A percentile compares a stretch with the other conserved stretches of the same genome.
Conservation (phyloP, 1,140 invertebrate species). For the Zaprionus taronus region DNA sequence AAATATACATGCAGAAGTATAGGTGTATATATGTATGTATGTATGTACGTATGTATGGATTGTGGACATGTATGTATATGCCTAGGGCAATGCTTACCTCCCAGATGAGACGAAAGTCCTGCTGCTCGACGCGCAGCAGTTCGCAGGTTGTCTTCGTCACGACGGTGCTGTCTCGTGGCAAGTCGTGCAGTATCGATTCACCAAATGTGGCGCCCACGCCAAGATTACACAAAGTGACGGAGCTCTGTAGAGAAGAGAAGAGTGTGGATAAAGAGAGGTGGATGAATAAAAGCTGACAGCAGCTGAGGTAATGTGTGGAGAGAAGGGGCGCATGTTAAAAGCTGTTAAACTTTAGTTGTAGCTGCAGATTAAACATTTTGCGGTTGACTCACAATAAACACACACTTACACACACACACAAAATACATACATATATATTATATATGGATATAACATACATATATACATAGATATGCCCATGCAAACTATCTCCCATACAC, state of each 20-base stretch:
- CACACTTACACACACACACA: neutral
- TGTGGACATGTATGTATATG: neutral
- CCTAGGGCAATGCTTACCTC: conserved; percentile 87
- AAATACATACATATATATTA: neutral
- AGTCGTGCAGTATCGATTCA: conserved; percentile 90
- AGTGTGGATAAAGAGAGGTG: neutral
- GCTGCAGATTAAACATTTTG: conserved; percentile 40
- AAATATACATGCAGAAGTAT: conserved; percentile 7
- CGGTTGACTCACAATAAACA: conserved; percentile 13
- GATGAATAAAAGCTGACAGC: neutral
- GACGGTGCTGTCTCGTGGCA: conserved; percentile 90
- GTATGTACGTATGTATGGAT: neutral
- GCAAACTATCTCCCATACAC: neutral
- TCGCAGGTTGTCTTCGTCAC: conserved; percentile 91
- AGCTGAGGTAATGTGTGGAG: neutral
- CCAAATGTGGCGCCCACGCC: conserved; percentile 92
- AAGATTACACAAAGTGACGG: conserved; percentile 88
- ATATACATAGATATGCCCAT: neutral
- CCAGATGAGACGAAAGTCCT: conserved; percentile 91
- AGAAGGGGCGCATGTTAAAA: conserved; percentile 17
- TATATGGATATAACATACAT: neutral
- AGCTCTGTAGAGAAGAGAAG: conserved; percentile 85
- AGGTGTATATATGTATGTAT: neutral
- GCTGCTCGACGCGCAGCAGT: conserved; percentile 90
- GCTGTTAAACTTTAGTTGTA: conserved; percentile 37